A percentile compares a stretch with the other conserved stretches of the same genome.
Conservation (phyloP, 2,797 vertebrate species). For the Sarcophilus harrisii region DNA sequence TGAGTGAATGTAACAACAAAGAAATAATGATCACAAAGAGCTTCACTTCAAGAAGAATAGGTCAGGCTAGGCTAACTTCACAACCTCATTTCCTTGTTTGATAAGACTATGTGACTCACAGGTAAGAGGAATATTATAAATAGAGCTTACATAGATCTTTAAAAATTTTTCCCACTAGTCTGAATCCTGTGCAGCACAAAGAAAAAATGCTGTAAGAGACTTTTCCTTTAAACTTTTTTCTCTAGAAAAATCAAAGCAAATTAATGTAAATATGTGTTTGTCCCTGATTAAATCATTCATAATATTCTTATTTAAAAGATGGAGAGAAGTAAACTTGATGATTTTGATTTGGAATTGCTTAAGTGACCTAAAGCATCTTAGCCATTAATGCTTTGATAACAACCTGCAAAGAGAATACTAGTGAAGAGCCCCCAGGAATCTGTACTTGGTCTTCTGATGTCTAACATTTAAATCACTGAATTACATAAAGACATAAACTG, state of each 20-base stretch:
- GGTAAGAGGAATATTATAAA: not conserved
- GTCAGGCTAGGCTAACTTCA: not conserved
- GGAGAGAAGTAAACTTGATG: not conserved
- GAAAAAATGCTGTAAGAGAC: not conserved
- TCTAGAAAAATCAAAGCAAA: not conserved
- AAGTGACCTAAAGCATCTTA: not conserved
- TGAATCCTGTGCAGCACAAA: not conserved
- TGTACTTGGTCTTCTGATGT: not conserved
- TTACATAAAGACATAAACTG: not conserved
- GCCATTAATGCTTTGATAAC: not conserved
- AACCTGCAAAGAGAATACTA: not conserved
- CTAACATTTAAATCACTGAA: not conserved
- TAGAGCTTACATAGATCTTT: not conserved
- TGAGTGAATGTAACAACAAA: not conserved
- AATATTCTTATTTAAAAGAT: not conserved
- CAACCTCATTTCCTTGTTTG: not conserved
- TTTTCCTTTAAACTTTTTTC: not conserved
- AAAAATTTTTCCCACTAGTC: not conserved
- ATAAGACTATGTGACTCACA: not conserved
- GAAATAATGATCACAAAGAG: not conserved
- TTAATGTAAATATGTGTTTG: not conserved
- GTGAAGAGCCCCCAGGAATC: not conserved
- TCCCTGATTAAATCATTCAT: not conserved
- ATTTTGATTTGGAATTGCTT: not conserved
- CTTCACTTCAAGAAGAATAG: not conserved